Base-by-base conservation (phyloP, 2,113 vertebrate species). In the Cepphus grylle region DNA sequence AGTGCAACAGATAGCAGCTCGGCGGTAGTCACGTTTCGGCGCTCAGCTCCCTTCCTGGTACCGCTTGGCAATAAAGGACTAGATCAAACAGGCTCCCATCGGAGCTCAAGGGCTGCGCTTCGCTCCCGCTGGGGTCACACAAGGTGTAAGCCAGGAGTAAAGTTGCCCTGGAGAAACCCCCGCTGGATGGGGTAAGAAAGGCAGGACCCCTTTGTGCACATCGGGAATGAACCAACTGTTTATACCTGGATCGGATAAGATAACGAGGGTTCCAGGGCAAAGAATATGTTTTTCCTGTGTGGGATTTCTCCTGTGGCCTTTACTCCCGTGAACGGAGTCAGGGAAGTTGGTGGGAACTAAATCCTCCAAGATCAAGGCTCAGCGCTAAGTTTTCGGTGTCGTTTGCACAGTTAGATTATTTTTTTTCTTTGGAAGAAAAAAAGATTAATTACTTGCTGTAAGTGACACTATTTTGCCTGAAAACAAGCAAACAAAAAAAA, bases 1-100 rank as follows among this genome's bases (percentile, higher is more conserved):
- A 96, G 96, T 65, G 94, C 95, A 97, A 95, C 95, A 96, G 95
- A 97, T 69, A 96, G 93, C 96, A 97, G 89, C 88, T 88, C 88
- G 3, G 72, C 65, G 85, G 95, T 95, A 93, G 96, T 85, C 95
- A 93, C 32, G 40, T 94, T 92, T 94, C 88, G 84, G 78, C 12
- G 87, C 87, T 87, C 87, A 59, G 94, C 91, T 96, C 88, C 65
- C 80, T 91, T 90, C 73, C 94, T 92, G 96, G 96, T 93, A 77
- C 71, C 61, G 53, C 89, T 91, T 19, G 71, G 96, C 91, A 95
- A 76, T 93, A 95, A 96, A 96, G 77, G 80, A 90, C 34, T 18
- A 89, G 88, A 95, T 92, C 93, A 94, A 96, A 94, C 88, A 66
- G 52, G 71, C 90, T 95, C 77, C 69, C 81, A 38, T 91, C 70